phyloP scores from a whole-genome alignment of 2,113 vertebrate species.

The Glaucomys volans region DNA sequence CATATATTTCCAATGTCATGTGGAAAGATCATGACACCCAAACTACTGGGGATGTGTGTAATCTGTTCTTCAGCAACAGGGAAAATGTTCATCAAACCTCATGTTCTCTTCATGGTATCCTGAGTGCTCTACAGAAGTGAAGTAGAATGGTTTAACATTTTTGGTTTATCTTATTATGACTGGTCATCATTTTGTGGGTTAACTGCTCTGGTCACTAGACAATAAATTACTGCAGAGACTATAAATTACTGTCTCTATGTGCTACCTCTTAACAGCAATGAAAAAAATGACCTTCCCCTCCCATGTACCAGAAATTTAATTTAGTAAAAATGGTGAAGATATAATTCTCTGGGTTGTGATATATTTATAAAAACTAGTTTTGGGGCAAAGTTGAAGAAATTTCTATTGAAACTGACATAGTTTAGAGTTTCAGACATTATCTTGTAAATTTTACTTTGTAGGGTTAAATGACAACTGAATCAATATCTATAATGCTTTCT shows the following conservation, averaged over 20 bases:
- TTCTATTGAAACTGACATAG: background rate
- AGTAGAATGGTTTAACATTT: background rate
- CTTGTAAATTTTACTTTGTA: background rate
- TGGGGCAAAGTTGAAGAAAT: background rate
- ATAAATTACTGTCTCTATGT: background rate
- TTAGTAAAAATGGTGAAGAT: background rate
- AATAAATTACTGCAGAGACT: background rate
- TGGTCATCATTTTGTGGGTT: background rate
- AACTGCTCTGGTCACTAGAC: background rate
- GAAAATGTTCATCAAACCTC: background rate
- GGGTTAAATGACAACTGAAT: background rate
- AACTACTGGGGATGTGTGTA: background rate
- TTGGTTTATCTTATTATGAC: background rate
- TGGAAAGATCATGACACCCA: background rate
- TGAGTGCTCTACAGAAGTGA: background rate
- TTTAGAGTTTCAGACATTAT: background rate
- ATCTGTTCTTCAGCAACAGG: background rate
- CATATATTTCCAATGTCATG: background rate
- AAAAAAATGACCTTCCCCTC: background rate
- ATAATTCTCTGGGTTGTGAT: background rate
- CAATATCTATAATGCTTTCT: background rate
- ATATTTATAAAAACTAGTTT: background rate
- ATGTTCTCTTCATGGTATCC: accelerated
- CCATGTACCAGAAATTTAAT: background rate
- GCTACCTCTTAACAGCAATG: background rate